phyloP scores from a whole-genome alignment of 2,888 invertebrate species.

The Litoditis marina region DNA sequence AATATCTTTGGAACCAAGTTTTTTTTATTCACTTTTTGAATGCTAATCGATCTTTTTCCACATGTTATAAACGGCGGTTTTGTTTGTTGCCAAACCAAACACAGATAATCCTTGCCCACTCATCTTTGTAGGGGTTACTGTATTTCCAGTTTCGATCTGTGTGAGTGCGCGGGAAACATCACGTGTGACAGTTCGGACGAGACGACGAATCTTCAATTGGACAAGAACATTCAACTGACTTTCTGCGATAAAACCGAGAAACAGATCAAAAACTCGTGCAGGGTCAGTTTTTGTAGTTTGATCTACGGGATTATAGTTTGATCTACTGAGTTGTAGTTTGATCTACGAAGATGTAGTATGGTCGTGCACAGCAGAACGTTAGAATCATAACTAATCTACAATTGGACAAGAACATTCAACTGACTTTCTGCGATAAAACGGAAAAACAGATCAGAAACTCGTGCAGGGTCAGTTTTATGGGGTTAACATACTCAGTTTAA shows the following conservation, averaged over 20 bases:
- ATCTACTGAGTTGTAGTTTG: no score
- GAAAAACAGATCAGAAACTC: slow-evolving; percentile 1
- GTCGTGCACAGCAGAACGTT: no score
- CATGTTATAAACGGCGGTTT: background rate
- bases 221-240: slow-evolving; percentile 9
- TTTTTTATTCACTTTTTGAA: no score
- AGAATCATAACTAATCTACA: slow-evolving; percentile 11
- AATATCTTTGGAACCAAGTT: no score
- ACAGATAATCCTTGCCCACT: background rate
- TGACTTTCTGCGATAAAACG: slow-evolving; percentile 12
- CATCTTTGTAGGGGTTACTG: no score
- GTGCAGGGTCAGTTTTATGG: slow-evolving; percentile 3
- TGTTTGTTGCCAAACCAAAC: background rate
- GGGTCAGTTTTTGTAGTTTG: background rate
- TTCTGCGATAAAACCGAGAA: slow-evolving; percentile 9
- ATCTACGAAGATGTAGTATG: no score
- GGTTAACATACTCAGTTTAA: no score
- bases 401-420: slow-evolving; percentile 8
- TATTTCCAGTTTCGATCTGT: slow-evolving; percentile 11
- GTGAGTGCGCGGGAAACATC: slow-evolving; percentile 7
- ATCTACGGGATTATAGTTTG: no score
- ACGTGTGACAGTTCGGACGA: slow-evolving; percentile 15
- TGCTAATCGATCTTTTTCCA: background rate
- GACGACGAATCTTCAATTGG: slow-evolving; percentile 11
- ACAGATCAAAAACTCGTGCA: slow-evolving; percentile 3